Base-by-base conservation (phyloP, 2,888 invertebrate genomes). In the Drosophila paramelanica region DNA sequence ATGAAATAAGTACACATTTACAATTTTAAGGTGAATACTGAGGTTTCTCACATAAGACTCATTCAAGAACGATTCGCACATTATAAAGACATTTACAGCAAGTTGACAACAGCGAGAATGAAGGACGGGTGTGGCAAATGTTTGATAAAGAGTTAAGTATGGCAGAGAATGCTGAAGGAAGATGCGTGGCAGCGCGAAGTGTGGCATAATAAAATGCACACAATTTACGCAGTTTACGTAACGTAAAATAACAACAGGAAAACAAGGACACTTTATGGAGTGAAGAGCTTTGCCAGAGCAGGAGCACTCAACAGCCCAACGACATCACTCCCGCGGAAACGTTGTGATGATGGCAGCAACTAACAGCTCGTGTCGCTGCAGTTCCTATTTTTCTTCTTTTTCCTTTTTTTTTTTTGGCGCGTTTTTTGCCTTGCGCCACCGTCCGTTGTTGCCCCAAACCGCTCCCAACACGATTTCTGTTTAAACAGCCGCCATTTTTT, bases 151-250 rank as follows among this genome's bases (percentile, higher is more conserved):
- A 79, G 71, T 71, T 65, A 64, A 42, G 53, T 36, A 31, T 36
- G 27, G 65, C 38, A 46, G 7, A 20, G 23, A 23, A 8, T 17
- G 17, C 27, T 27, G 49, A 13, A 4, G n/a, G 10, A 57, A 47
- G 36, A 20, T 39, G 64, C 62, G 58, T 62, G 66, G 55, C 67
- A 64, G 62, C 60, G 59, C 61, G 72, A 74, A 81, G 69, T 68
- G 65, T 72, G 70, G 69, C 69, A 67, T 77, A 77, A 77, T 83
- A 80, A 83, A 81, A 83, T 80, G 74, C 72, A 66, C 77, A 77
- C 80, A 83, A 83, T 82, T 82, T 79, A 77, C 82, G 71, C 77
- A 82, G 82, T 79, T 82, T 77, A 83, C 74, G 79, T 68, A 73
- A 79, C 68, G 80, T 69, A 74, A 77, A 74, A 83, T 77, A 77